Evolutionary conservation across 1,140 invertebrate genomes (phyloP), one percentile per base, ranked within the genome.

Genomic region (Carposina sasakii): DNA sequence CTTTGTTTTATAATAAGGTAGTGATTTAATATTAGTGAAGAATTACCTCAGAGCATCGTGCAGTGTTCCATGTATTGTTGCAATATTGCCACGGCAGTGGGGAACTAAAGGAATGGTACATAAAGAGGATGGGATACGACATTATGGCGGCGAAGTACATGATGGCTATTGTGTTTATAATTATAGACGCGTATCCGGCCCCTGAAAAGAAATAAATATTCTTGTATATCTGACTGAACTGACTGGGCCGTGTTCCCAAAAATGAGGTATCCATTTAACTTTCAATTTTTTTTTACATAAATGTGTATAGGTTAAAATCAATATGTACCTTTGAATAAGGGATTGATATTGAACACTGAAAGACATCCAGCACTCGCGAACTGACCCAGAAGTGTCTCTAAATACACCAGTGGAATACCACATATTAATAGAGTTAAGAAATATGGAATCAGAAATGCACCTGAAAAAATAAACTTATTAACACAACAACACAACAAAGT

Each of bases 131-230:
- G 3, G 96, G 93, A 89, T 96, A 98, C 1, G 95, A 90, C 60
- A 98, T 95, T 54, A 98, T 93, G 0, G 96, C 92, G 66, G 97
- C 96, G 84, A 98, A 98, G 75, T 98, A 98, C 78, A 93, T 94
- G 9, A 93, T 92, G 34, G 95, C 95, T 75, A 96, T 94, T 16
- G 96, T 85, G 55, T 96, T 96, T 4, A 98, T 92, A 49, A 98
- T 84, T 17, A 97, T 91, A 44, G 95, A 87, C 84, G 86, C 95
- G 88, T 89, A 95, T 73, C 81, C 96, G 84, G 83, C 94, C 30
- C 96, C 95, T 97, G 81, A 22, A 76, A 72, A 66, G 4, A 63
- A 37, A 52, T 50, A 52, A 54, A 10, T 45, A 26, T 15, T n/a
- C n/a, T n/a, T n/a, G n/a, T n/a, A n/a, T n/a, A n/a, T n/a, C n/a